These are phyloP conservation scores for Percopsis omiscomaycus DNA, from an alignment of 2,797 vertebrate species.

Conservation along the genomic window DNA sequence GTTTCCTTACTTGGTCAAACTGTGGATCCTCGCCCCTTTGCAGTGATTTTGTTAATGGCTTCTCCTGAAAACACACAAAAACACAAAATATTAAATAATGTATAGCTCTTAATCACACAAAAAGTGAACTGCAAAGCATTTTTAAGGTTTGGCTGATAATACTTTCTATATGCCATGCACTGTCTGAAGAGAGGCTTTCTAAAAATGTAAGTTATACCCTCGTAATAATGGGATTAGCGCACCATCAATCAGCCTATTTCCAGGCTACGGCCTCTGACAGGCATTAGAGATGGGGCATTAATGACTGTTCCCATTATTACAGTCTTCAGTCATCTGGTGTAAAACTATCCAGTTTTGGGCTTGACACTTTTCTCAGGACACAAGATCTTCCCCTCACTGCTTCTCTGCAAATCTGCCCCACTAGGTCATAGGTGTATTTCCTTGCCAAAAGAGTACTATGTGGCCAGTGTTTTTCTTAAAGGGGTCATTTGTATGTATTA, in stretches of 20 bases:
- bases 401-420: conserved; percentile 1
- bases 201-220: conserved; percentile 38
- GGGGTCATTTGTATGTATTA: too few relatives aligned
- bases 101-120: background rate
- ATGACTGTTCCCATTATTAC: conserved; percentile 56
- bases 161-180: conserved; percentile 2
- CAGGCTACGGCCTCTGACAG: conserved; percentile 38
- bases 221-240: conserved; percentile 48
- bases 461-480: too few relatives aligned
- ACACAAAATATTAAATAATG: background rate
- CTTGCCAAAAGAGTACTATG: too few relatives aligned
- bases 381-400: conserved; percentile 4
- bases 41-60: conserved; percentile 93
- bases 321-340: conserved; percentile 56
- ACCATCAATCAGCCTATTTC: conserved; percentile 56
- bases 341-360: conserved; percentile 33
- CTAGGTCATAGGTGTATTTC: background rate
- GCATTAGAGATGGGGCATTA: conserved; percentile 51
- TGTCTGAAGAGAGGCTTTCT: conserved; percentile 37
- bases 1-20: conserved; percentile 92
- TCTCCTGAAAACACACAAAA: conserved; percentile 83
- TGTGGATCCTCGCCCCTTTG: conserved; percentile 96
- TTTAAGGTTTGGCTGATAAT: conserved; percentile 24
- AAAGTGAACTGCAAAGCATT: conserved; percentile 14
- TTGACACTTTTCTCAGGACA: conserved; percentile 18